phyloP scores from a whole-genome alignment of 2,888 invertebrate species.

The Lasioglossum pauxillum region DNA sequence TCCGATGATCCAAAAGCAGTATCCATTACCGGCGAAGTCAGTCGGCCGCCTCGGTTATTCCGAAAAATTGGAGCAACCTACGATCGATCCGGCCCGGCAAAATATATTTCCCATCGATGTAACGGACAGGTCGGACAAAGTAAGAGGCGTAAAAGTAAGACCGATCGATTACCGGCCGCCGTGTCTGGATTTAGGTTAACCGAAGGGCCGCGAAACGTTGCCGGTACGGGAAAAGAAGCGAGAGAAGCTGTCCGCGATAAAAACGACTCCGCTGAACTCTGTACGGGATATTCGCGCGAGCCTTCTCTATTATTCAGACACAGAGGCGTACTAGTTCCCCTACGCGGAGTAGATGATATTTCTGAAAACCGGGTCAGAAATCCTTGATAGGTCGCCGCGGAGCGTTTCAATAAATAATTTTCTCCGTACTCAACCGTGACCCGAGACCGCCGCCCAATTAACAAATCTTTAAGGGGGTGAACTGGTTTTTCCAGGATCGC shows the following conservation, averaged over 20 bases:
- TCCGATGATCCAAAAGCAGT: background rate
- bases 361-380: conserved; percentile 56
- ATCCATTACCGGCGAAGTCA: background rate
- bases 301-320: conserved; percentile 60
- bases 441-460: background rate
- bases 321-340: conserved; percentile 41
- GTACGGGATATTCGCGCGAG: conserved; percentile 51
- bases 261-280: conserved; percentile 33
- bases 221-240: conserved; percentile 31
- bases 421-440: background rate
- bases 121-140: conserved; percentile 26
- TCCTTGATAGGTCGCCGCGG: conserved; percentile 44
- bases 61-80: conserved; percentile 56
- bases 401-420: conserved; percentile 36
- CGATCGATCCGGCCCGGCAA: conserved; percentile 49
- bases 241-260: conserved; percentile 53
- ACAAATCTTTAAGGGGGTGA: background rate
- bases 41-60: background rate
- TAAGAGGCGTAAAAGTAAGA: conserved; percentile 44
- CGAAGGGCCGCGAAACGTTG: conserved; percentile 64
- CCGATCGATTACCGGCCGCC: conserved; percentile 69
- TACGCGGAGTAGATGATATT: conserved; percentile 48
- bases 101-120: conserved; percentile 23
- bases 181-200: conserved; percentile 71
- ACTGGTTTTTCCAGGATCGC: no score